Conservation (phyloP, 2,113 vertebrate genomes). For the Psilopsiagon aymara region DNA sequence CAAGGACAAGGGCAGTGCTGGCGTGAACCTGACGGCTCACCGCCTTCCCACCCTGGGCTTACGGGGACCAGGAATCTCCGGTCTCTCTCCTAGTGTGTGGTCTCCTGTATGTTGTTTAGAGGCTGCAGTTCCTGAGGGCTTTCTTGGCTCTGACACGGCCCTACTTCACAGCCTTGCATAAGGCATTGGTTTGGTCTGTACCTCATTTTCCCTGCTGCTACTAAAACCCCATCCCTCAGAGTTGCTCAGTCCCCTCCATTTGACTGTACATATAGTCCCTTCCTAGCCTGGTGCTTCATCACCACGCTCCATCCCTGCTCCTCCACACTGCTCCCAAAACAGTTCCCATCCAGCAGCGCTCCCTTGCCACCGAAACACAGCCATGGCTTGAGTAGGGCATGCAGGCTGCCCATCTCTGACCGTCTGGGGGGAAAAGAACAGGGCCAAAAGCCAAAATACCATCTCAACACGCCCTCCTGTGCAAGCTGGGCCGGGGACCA, state of each 20-base stretch:
- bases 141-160: background rate
- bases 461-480: background rate
- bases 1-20: fast-evolving
- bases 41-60: background rate
- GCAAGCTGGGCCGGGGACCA: constrained; percentile 13
- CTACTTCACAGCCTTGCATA: background rate
- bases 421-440: fast-evolving
- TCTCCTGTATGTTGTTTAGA: background rate
- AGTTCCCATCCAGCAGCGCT: fast-evolving
- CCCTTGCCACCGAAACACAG: background rate
- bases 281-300: background rate
- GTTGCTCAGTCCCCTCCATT: background rate
- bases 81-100: background rate
- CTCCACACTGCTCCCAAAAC: background rate
- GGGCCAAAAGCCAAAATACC: background rate
- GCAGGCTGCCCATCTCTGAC: background rate
- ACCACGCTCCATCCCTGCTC: background rate
- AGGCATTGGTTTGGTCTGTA: background rate
- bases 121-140: background rate
- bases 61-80: fast-evolving
- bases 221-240: background rate
- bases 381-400: background rate
- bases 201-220: background rate
- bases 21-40: fast-evolving
- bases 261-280: background rate